Evolutionary conservation across 1,140 invertebrate genomes (phyloP).

Genomic region (Drosophila triauraria): DNA sequence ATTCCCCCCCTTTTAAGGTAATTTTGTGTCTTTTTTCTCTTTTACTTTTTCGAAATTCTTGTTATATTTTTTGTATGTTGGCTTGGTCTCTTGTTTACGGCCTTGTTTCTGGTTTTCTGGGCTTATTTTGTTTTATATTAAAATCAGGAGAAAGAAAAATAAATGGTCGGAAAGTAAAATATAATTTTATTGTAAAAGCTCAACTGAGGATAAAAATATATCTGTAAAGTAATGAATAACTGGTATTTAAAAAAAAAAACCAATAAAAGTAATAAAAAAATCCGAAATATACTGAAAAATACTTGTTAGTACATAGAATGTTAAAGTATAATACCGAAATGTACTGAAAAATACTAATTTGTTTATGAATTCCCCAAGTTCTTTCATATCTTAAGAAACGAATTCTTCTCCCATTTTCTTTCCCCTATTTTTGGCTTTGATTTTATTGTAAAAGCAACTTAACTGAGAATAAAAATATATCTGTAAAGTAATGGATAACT

Average conservation of each 20-base stretch:
- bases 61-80: slow-evolving; percentile 8
- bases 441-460: too few species aligned
- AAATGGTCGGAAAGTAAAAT: too few species aligned
- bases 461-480: too few species aligned
- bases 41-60: slow-evolving; percentile 7
- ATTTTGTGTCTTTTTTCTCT: slow-evolving; percentile 11
- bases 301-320: background rate
- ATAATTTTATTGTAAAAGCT: too few species aligned
- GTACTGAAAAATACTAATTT: background rate
- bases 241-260: too few species aligned
- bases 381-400: too few species aligned
- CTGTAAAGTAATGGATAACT: too few species aligned
- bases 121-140: too few species aligned
- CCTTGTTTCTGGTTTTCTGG: too few species aligned
- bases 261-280: background rate
- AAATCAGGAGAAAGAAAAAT: too few species aligned
- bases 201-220: too few species aligned
- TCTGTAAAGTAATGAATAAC: too few species aligned
- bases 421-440: background rate
- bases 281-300: background rate
- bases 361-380: background rate
- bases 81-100: slow-evolving; percentile 10
- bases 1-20: slow-evolving; percentile 1
- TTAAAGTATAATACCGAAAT: background rate
- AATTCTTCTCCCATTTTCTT: background rate